Percentiles rank a stretch among this genome's conserved stretches.
phyloP scores from a whole-genome alignment of 1,140 invertebrate species.

The Dendrolimus punctatus region DNA sequence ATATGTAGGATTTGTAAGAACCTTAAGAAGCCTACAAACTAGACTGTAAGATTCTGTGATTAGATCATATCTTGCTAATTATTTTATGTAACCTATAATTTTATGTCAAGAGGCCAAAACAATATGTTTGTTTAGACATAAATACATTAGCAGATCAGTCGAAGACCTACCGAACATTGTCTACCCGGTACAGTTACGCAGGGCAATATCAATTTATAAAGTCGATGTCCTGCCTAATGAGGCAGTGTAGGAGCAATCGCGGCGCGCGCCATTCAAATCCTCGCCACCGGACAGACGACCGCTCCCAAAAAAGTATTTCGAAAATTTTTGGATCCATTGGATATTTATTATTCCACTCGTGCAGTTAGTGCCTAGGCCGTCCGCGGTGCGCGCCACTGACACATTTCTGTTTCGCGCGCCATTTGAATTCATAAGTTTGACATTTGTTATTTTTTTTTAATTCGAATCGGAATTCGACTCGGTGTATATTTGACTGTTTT shows the following conservation, averaged over 20 bases:
- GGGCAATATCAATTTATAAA: slow-evolving; percentile 65
- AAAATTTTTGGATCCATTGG: slow-evolving; percentile 39
- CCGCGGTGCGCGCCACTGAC: slow-evolving; percentile 62
- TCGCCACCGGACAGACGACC: slow-evolving; percentile 34
- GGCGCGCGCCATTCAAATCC: slow-evolving; percentile 46
- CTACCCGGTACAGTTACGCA: slow-evolving; percentile 50
- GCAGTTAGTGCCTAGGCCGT: slow-evolving; percentile 56
- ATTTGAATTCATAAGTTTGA: slow-evolving; percentile 65
- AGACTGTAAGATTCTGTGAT: no score
- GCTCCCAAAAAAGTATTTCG: slow-evolving; percentile 41
- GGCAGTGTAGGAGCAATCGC: slow-evolving; percentile 50
- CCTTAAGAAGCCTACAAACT: no score
- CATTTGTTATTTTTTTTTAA: slow-evolving; percentile 35
- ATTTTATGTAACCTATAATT: no score
- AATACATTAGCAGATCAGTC: neutral
- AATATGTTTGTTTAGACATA: no score
- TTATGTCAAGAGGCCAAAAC: no score
- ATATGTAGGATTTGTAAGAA: no score
- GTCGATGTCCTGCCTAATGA: slow-evolving; percentile 60
- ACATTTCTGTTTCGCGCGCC: slow-evolving; percentile 64
- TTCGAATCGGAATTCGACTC: slow-evolving; percentile 26
- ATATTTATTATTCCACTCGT: slow-evolving; percentile 39
- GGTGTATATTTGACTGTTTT: slow-evolving; percentile 37
- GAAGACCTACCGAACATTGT: slow-evolving; percentile 6
- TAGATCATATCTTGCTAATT: no score